Conservation (phyloP, 2,797 vertebrate species). For the Muscicapa comitata region DNA sequence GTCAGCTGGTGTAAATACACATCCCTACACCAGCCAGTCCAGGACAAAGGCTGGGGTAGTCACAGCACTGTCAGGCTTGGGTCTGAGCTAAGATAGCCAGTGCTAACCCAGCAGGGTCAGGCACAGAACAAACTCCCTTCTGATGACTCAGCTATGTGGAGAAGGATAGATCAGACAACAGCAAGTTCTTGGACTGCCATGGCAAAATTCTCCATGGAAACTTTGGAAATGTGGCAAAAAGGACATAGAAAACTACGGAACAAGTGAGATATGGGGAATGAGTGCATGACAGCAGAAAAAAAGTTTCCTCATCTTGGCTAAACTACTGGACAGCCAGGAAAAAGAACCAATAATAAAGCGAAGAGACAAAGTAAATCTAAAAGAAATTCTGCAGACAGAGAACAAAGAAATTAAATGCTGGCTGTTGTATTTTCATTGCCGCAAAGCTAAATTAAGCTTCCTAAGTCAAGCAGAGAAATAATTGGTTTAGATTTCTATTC, state of each 20-base stretch:
- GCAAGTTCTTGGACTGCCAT: not conserved
- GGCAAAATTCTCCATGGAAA: not conserved
- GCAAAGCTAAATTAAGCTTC: not conserved
- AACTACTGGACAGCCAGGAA: not conserved
- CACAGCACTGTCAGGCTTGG: not conserved
- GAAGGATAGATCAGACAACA: not conserved
- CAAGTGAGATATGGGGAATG: not conserved
- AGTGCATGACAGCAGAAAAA: not conserved
- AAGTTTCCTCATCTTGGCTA: not conserved
- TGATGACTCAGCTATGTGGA: not conserved
- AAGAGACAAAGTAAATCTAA: not conserved
- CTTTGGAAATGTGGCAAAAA: not conserved
- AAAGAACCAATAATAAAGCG: not conserved
- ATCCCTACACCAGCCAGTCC: not conserved
- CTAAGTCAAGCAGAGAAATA: not conserved
- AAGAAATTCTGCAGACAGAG: not conserved
- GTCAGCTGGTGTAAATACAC: not conserved
- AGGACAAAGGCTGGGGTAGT: not conserved
- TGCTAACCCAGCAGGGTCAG: not conserved
- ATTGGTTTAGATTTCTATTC: constrained; percentile 4
- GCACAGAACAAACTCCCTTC: not conserved
- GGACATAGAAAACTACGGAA: not conserved
- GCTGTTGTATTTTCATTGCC: not conserved
- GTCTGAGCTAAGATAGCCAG: not conserved
- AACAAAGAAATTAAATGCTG: not conserved